These are phyloP conservation scores for Lasioglossum malachurum DNA, from an alignment of 2,888 invertebrate species.

Conservation along the genomic window DNA sequence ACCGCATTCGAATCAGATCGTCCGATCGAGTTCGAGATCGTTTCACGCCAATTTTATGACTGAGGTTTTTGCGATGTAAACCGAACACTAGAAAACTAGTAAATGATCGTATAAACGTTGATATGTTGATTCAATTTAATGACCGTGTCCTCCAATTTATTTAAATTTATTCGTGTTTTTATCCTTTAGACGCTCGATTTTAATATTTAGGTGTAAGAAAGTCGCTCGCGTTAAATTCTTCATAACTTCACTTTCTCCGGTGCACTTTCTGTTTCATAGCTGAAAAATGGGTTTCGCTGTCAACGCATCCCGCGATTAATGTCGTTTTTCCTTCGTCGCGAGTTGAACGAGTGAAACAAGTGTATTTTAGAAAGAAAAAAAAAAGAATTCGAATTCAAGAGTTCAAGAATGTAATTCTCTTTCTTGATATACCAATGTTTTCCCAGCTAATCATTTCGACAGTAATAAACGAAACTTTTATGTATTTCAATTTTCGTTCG, in stretches of 20 bases:
- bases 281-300: conserved; percentile 1
- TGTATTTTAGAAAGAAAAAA: neutral
- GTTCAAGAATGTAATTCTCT: neutral
- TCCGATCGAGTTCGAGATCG: neutral
- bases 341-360: neutral
- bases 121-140: neutral
- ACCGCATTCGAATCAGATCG: neutral
- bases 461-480: neutral
- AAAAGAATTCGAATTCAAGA: neutral
- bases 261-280: conserved; percentile 3
- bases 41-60: neutral
- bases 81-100: neutral
- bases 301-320: neutral
- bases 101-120: neutral
- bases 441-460: neutral
- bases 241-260: neutral
- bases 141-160: neutral
- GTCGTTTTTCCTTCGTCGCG: neutral
- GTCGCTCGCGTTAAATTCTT: conserved; percentile 8
- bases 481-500: neutral
- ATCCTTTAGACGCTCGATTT: neutral
- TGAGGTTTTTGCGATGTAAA: neutral
- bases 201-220: conserved; percentile 1
- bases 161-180: neutral
- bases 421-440: neutral